Base-by-base conservation (phyloP, 1,140 invertebrate genomes). In the Bathynomus jamesi region DNA sequence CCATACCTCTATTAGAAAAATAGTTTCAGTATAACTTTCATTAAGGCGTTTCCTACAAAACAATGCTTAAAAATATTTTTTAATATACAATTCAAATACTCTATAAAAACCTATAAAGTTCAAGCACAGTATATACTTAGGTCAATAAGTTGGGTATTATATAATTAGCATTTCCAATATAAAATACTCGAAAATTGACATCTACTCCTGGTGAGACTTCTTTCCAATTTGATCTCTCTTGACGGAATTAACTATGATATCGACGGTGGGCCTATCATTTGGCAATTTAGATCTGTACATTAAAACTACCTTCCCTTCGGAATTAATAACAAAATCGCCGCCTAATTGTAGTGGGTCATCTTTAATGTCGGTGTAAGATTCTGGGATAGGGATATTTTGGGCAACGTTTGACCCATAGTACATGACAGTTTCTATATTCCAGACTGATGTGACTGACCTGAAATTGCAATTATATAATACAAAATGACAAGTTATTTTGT, bases 341-440 rank as follows among this genome's bases (percentile, higher is more conserved):
- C 70, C 76, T 71, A 78, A 71, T 40, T 78, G 76, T 60, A 73
- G 76, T 1, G 64, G 71, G 61, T 78, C 76, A 46, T 75, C 73
- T 28, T 72, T 25, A 30, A 72, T 21, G 21, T 72, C 64, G 17
- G 17, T 28, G 32, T 74, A 69, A 3, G n/a, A 53, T 29, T 75
- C 11, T 7, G 73, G 70, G 40, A 74, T 68, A 28, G 65, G n/a
- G 11, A 29, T 66, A 0, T 71, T 65, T 30, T 61, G 40, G 28
- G 72, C 73, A 3, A 70, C 28, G 29, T 75, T 25, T 30, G 31
- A 27, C 13, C 76, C 76, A 63, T 77, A 77, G 28, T 66, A 74
- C 3, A 62, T 40, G 4, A 77, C 10, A n/a, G 70, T 61, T 2
- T 21, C 13, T n/a, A 66, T 40, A 29, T 40, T 61, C 72, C 76